These are phyloP conservation scores for Sapayoa aenigma DNA, from an alignment of 2,113 vertebrate species.

Conservation along the genomic window DNA sequence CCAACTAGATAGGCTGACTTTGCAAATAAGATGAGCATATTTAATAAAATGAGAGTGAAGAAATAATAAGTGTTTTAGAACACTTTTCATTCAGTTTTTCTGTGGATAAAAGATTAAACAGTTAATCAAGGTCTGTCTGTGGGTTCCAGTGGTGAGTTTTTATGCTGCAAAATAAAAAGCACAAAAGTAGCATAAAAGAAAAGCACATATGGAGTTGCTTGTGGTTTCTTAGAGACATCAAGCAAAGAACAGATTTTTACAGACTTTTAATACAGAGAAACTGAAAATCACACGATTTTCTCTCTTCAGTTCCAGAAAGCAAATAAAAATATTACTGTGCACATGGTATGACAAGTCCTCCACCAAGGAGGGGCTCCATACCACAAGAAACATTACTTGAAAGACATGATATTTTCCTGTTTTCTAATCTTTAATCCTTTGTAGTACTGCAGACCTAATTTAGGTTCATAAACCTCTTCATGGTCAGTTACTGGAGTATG, in stretches of 20 bases:
- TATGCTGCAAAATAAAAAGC: neutral
- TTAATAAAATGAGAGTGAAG: slow-evolving; percentile 13
- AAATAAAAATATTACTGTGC: neutral
- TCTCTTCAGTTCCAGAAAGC: neutral
- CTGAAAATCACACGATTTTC: neutral
- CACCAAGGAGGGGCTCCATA: neutral
- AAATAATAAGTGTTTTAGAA: neutral
- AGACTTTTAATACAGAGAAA: neutral
- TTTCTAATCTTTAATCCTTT: neutral
- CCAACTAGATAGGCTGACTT: neutral
- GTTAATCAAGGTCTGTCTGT: neutral
- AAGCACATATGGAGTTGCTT: neutral
- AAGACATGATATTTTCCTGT: neutral
- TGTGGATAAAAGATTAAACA: neutral
- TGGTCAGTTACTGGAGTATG: neutral
- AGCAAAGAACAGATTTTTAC: neutral
- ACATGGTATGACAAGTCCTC: neutral
- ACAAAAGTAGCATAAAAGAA: neutral
- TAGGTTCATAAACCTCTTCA: neutral
- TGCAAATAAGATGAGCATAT: neutral
- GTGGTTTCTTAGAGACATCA: neutral
- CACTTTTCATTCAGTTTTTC: neutral
- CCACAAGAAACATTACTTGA: neutral
- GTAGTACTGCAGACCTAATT: neutral
- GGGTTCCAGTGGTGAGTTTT: neutral